Percentiles rank a stretch among this genome's conserved stretches.
phyloP scores from a whole-genome alignment of 2,888 invertebrate species.

The Steinernema carpocapsae region DNA sequence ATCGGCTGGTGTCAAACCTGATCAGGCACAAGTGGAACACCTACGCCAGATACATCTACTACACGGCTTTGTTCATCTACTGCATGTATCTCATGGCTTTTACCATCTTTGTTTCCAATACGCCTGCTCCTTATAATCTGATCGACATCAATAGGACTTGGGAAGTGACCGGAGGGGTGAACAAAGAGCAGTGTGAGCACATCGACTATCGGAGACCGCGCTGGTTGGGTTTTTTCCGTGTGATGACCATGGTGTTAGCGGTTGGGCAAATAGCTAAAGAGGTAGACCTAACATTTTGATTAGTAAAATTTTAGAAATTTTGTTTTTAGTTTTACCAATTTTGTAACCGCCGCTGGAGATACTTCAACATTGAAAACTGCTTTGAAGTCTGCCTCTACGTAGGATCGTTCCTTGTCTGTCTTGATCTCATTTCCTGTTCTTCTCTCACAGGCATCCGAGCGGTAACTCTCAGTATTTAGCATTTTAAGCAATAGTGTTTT shows the following conservation, averaged over 20 bases:
- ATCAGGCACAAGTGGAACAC: constrained; percentile 72
- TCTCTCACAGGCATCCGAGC: constrained; percentile 69
- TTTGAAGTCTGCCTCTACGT: constrained; percentile 72
- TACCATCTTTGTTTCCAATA: constrained; percentile 70
- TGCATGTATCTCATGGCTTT: constrained; percentile 71
- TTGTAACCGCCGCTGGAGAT: constrained; percentile 70
- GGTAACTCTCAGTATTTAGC: constrained; percentile 55
- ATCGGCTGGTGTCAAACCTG: constrained; percentile 72
- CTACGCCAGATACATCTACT: constrained; percentile 72
- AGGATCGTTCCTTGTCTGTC: constrained; percentile 71
- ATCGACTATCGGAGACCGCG: neutral
- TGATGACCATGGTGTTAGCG: constrained; percentile 68
- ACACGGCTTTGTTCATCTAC: constrained; percentile 71
- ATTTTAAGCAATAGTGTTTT: constrained; percentile 25
- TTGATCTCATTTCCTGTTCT: constrained; percentile 71
- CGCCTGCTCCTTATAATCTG: constrained; percentile 62
- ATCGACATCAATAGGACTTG: constrained; percentile 36
- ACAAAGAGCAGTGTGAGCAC: constrained; percentile 39
- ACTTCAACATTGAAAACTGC: constrained; percentile 72
- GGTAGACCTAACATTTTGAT: constrained; percentile 52
- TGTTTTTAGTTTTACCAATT: constrained; percentile 70
- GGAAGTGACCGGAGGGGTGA: constrained; percentile 30
- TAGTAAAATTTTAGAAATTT: neutral
- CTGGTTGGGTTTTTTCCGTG: constrained; percentile 39
- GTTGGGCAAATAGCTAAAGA: constrained; percentile 71